These are phyloP conservation scores for Drosophila arizonae DNA, from an alignment of 1,140 invertebrate genomes.

Conservation along the genomic window DNA sequence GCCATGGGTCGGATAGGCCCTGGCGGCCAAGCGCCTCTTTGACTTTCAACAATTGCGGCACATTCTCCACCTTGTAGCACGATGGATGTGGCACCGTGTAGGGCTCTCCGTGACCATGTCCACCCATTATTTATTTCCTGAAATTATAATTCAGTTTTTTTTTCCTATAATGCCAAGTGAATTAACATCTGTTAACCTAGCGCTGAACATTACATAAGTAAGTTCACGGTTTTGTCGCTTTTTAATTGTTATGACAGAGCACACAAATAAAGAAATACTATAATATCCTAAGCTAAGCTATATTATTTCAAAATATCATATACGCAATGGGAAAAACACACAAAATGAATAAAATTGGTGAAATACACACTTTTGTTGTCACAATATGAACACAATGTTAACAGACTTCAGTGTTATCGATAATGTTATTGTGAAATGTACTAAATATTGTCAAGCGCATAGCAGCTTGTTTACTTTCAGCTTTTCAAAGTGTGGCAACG, in stretches of 20 bases:
- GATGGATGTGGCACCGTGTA: constrained; percentile 87
- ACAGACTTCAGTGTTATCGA: constrained; percentile 9
- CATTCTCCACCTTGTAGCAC: constrained; percentile 89
- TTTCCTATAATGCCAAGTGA: constrained; percentile 6
- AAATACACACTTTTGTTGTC: constrained; percentile 29
- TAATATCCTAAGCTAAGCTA: neutral
- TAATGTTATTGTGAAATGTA: neutral
- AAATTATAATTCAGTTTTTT: constrained; percentile 18
- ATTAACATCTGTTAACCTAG: constrained; percentile 49
- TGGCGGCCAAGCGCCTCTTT: constrained; percentile 85
- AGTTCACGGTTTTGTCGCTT: constrained; percentile 25
- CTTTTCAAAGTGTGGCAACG: neutral
- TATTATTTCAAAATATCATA: constrained; percentile 5
- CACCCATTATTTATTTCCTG: constrained; percentile 83
- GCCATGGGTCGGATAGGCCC: constrained; percentile 91
- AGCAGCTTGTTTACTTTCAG: neutral
- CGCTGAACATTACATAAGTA: constrained; percentile 65
- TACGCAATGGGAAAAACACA: constrained; percentile 1
- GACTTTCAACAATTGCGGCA: constrained; percentile 85
- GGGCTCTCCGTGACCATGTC: constrained; percentile 82
- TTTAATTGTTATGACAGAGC: neutral
- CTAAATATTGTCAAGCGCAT: constrained; percentile 13
- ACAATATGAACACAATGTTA: constrained; percentile 19
- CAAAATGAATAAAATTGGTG: constrained; percentile 1
- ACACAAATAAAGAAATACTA: neutral